These are phyloP conservation scores for Picus viridis DNA, from an alignment of 2,797 vertebrate genomes.

Conservation along the genomic window DNA sequence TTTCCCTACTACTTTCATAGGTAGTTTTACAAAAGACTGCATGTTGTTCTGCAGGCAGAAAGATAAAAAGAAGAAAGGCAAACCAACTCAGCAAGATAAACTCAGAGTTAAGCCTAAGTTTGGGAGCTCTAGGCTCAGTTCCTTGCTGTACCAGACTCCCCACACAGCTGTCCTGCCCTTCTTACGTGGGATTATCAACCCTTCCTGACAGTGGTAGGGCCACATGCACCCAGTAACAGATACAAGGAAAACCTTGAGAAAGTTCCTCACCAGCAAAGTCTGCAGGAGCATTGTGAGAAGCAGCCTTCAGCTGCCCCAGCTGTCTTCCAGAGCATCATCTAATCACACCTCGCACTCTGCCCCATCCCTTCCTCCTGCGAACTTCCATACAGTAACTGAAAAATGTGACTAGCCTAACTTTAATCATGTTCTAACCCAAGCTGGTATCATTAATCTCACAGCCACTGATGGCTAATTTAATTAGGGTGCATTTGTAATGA, in stretches of 20 bases:
- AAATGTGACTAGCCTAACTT: constrained; percentile 64
- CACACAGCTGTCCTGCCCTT: neutral
- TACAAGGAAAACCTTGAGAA: neutral
- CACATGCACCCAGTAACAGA: neutral
- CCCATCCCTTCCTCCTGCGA: neutral
- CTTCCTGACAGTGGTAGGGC: neutral
- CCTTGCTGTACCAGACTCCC: neutral
- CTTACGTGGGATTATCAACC: neutral
- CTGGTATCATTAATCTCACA: constrained; percentile 75
- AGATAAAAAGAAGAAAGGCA: neutral
- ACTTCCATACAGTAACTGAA: constrained; percentile 38
- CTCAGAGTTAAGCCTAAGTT: neutral
- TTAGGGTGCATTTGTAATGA: constrained; percentile 78
- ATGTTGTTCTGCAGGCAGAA: neutral
- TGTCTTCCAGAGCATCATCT: neutral
- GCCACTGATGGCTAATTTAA: constrained; percentile 78
- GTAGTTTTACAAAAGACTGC: neutral
- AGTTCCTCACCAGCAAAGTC: neutral
- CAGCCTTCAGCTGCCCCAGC: neutral
- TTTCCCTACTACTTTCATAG: neutral
- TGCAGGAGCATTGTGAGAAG: neutral
- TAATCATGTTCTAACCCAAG: constrained; percentile 58
- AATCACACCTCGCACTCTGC: neutral
- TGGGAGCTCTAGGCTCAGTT: neutral
- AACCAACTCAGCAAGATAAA: neutral